Percentiles rank a stretch among this genome's conserved stretches.
These are phyloP conservation scores for Hippoglossus hippoglossus DNA, from an alignment of 2,797 vertebrate genomes.

Conservation along the genomic window DNA sequence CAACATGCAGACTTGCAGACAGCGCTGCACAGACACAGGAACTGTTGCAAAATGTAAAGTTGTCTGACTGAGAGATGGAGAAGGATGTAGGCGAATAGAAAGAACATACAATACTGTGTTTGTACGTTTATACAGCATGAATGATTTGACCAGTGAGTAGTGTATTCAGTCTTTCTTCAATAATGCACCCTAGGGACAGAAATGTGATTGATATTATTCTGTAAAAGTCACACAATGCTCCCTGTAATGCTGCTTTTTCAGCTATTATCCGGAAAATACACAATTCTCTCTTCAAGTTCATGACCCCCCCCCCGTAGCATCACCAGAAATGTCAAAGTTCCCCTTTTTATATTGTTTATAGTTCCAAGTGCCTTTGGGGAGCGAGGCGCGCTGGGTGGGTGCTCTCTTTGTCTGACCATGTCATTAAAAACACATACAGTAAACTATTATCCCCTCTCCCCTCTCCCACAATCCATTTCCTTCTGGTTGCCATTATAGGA, in stretches of 20 bases:
- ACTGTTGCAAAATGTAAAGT: conserved; percentile 52
- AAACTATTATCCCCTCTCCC: conserved; percentile 50
- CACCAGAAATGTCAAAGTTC: conserved; percentile 53
- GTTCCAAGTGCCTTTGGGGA: conserved; percentile 33
- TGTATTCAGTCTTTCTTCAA: not conserved
- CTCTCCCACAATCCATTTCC: conserved; percentile 61
- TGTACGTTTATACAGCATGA: too few species aligned
- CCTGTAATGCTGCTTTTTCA: conserved; percentile 30
- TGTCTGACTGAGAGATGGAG: not conserved
- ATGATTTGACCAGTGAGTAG: not conserved
- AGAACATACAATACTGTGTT: not conserved
- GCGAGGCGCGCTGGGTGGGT: not conserved
- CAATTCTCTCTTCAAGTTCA: conserved; percentile 32
- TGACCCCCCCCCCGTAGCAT: conserved; percentile 24
- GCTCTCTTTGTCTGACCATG: conserved; percentile 59
- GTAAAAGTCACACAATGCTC: conserved; percentile 6
- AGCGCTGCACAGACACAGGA: conserved; percentile 46
- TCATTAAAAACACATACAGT: conserved; percentile 57
- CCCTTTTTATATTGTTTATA: conserved; percentile 44
- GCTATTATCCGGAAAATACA: conserved; percentile 12
- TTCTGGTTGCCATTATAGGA: conserved; percentile 64
- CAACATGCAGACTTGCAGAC: conserved; percentile 37
- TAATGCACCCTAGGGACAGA: conserved; percentile 1
- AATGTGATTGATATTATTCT: conserved; percentile 4
- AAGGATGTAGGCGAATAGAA: not conserved